These are phyloP conservation scores for Rattus rattus DNA, from an alignment of 2,113 vertebrate species.

Conservation along the genomic window DNA sequence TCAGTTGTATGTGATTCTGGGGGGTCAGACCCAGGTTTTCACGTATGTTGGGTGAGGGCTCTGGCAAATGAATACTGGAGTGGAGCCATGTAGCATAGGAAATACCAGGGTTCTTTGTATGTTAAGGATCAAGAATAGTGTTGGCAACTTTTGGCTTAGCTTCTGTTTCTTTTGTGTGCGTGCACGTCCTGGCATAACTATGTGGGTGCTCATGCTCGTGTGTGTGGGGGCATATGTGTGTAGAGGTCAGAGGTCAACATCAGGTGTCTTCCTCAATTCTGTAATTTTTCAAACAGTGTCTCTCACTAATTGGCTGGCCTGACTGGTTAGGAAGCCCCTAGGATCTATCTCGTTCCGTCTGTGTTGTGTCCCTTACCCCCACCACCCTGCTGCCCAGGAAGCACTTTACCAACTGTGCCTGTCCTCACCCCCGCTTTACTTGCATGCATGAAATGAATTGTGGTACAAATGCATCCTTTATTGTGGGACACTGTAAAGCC, in stretches of 20 bases:
- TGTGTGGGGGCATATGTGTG: not conserved
- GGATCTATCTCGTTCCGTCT: not conserved
- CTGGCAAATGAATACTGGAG: not conserved
- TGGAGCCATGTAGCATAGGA: not conserved
- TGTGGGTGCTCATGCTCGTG: not conserved
- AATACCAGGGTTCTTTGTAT: not conserved
- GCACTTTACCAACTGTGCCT: not conserved
- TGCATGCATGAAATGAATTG: not conserved
- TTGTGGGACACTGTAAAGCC: not conserved
- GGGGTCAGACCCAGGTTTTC: not conserved
- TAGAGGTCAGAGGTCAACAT: not conserved
- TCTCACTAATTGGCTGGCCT: not conserved
- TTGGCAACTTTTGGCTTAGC: not conserved
- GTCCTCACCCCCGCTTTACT: not conserved
- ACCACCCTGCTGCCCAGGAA: not conserved
- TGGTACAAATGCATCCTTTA: not conserved
- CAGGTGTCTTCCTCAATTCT: not conserved
- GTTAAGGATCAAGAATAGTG: not conserved
- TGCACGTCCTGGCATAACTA: not conserved
- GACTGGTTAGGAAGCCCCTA: not conserved
- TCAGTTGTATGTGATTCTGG: not conserved
- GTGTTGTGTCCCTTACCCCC: accelerated
- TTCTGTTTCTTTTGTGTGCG: not conserved
- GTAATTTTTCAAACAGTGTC: not conserved
- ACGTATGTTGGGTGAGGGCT: not conserved